Evolutionary conservation across 2,113 vertebrate genomes (phyloP).

Genomic region (Mesitornis unicolor): DNA sequence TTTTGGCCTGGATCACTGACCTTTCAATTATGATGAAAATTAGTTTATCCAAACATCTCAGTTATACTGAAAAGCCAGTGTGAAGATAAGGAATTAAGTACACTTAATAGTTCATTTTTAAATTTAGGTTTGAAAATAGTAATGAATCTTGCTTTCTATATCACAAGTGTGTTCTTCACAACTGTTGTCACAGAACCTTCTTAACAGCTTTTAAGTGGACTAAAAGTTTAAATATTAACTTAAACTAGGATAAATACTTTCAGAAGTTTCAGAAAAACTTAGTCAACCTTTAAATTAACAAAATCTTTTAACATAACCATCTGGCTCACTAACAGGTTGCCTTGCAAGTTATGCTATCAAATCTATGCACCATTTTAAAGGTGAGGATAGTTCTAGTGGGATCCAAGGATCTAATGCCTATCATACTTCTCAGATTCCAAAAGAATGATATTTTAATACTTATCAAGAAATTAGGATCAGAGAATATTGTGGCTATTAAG

Average conservation of each 20-base stretch:
- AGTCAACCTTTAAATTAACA: not conserved
- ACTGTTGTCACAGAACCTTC: not conserved
- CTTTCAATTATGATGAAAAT: not conserved
- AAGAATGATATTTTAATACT: not conserved
- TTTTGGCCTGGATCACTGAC: not conserved
- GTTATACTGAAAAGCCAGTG: not conserved
- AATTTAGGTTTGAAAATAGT: not conserved
- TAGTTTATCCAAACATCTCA: not conserved
- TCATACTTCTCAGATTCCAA: not conserved
- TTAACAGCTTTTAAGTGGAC: not conserved
- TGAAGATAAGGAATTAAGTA: not conserved
- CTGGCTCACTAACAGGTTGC: not conserved
- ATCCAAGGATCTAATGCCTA: not conserved
- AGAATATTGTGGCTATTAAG: not conserved
- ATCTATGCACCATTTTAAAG: not conserved
- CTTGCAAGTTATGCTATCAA: not conserved
- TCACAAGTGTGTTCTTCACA: not conserved
- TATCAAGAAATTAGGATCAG: not conserved
- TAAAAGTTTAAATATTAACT: not conserved
- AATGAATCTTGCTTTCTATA: not conserved
- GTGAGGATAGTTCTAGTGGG: not conserved
- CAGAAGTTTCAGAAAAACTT: not conserved
- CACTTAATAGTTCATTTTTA: not conserved
- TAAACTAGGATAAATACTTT: not conserved
- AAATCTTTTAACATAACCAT: not conserved